phyloP scores from a whole-genome alignment of 2,888 invertebrate species.

The Himalopsyche kuldschensis region DNA sequence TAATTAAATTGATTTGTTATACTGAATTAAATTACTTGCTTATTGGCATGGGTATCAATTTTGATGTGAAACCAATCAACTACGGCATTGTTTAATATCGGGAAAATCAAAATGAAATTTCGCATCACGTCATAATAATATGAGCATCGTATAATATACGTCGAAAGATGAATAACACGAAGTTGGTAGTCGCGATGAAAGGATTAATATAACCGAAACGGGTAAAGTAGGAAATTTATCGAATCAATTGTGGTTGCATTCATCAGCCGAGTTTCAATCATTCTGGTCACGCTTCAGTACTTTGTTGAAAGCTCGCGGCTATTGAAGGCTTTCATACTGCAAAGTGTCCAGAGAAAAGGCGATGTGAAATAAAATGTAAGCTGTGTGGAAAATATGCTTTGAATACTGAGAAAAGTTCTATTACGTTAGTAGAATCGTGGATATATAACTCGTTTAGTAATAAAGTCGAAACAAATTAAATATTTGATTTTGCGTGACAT shows the following conservation, averaged over 20 bases:
- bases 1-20: background rate
- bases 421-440: too few relatives aligned
- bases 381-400: background rate
- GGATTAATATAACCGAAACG: background rate
- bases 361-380: background rate
- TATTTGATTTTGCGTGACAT: too few relatives aligned
- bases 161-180: background rate
- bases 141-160: background rate
- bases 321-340: background rate
- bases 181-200: background rate
- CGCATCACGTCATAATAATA: background rate
- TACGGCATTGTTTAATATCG: background rate
- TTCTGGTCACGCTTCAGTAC: slow-evolving; percentile 6
- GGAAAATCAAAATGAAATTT: background rate
- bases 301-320: background rate
- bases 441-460: too few relatives aligned
- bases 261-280: background rate
- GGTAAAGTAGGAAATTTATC: background rate
- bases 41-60: background rate
- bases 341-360: background rate
- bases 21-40: background rate
- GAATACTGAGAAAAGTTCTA: too few relatives aligned
- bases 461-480: too few relatives aligned
- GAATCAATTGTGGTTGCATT: background rate
- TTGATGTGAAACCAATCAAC: background rate